phyloP scores from a whole-genome alignment of 2,113 vertebrate genomes.

The Pelvicachromis taeniatus region DNA sequence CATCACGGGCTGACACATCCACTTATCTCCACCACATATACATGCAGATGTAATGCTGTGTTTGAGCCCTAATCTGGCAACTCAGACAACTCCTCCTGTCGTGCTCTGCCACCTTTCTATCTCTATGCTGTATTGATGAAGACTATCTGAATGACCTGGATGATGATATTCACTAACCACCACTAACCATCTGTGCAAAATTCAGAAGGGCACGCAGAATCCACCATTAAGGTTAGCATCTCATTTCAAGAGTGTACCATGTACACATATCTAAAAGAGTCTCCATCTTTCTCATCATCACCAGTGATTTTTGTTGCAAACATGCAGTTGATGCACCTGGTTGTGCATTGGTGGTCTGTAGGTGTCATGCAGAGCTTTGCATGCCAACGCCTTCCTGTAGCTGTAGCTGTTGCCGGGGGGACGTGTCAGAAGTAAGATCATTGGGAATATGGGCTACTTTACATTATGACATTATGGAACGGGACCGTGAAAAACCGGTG shows the following conservation, averaged over 20 bases:
- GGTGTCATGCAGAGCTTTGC: background rate
- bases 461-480: too few species aligned
- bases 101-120: background rate
- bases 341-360: background rate
- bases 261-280: background rate
- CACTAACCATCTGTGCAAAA: background rate
- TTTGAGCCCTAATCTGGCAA: constrained; percentile 40
- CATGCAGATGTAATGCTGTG: constrained; percentile 62
- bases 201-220: background rate
- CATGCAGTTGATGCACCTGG: background rate
- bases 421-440: background rate
- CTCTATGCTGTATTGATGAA: background rate
- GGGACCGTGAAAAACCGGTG: too few species aligned
- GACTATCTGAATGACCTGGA: background rate
- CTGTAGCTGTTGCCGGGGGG: background rate
- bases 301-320: background rate
- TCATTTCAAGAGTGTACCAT: background rate
- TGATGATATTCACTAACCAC: background rate
- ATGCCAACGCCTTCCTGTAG: background rate
- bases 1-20: constrained; percentile 69
- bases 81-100: background rate
- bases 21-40: constrained; percentile 56
- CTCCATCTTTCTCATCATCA: background rate
- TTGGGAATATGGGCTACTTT: accelerated
- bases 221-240: background rate